A percentile compares a stretch with the other conserved stretches of the same genome.
These are phyloP conservation scores for Corythornis leucogaster DNA, from an alignment of 2,797 vertebrate species.

Conservation along the genomic window DNA sequence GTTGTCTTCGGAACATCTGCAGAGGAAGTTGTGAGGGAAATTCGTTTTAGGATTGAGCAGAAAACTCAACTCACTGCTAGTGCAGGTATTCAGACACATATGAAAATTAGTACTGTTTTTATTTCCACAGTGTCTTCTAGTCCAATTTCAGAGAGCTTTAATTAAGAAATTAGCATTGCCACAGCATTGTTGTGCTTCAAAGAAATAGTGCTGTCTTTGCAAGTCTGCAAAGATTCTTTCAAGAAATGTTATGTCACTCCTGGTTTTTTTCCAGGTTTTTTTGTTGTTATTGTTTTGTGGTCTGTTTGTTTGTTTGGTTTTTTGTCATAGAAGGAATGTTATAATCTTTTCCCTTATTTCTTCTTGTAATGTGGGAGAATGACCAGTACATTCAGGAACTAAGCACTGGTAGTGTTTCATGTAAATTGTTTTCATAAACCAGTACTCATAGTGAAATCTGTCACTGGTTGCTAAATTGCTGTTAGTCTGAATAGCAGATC, in stretches of 20 bases:
- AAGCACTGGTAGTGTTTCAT: background rate
- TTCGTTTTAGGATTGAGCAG: slow-evolving; percentile 95
- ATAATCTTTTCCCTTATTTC: background rate
- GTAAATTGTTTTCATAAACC: background rate
- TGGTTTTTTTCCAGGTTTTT: background rate
- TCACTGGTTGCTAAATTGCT: background rate
- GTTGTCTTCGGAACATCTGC: slow-evolving; percentile 89
- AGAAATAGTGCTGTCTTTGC: background rate
- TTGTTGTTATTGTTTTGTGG: background rate
- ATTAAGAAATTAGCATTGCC: background rate
- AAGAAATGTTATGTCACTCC: background rate
- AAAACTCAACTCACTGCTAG: slow-evolving; percentile 94
- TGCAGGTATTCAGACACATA: slow-evolving; percentile 83
- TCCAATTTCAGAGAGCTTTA: background rate
- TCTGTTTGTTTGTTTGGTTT: background rate
- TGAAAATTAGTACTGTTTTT: background rate
- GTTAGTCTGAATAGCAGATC: background rate
- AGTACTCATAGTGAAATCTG: background rate
- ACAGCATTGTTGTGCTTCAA: background rate
- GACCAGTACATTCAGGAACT: background rate
- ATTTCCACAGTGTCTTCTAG: background rate
- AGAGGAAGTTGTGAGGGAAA: slow-evolving; percentile 95
- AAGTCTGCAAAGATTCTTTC: background rate
- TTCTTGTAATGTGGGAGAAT: background rate
- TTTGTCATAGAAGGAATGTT: background rate